Base-by-base conservation (phyloP, 64 coral and sea anemone species). In the Stylophora pistillata region DNA sequence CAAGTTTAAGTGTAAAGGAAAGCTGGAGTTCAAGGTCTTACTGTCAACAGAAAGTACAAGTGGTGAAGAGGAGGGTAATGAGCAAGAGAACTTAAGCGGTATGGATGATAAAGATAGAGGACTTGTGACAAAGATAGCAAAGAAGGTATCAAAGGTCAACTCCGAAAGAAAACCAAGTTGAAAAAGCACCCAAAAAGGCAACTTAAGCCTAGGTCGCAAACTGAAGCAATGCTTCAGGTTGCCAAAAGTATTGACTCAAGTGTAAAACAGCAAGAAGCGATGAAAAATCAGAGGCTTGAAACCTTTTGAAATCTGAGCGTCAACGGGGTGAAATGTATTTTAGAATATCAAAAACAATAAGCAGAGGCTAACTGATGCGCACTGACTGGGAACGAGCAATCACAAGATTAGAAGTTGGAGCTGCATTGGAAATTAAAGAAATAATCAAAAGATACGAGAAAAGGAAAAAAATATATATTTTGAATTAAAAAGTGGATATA, bases 311-410 rank as follows among this genome's bases (percentile, higher is more conserved):
- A 78, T 74, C 90, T 20, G 90, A 92, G 64, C 72, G 47, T 13
- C 70, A 92, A 58, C 56, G 90, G 47, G 82, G 86, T 92, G 74
- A 86, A 85, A 76, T 92, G 74, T 92, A n/a, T 92, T 86, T 92
- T 77, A 14, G 73, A 74, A 66, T 78, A 92, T 78, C 82, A 92
- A 78, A 92, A 31, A 85, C 21, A 86, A 75, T 62, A 92, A 86
- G 90, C 82, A 69, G 74, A 92, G 55, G 82, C 82, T 56, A 86
- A 86, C n/a, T 47, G 37, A 47, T 21, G 5, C 52, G 34, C 16
- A 52, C 16, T 13, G 52, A 34, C 17, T 18, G 34, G 37, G 32
- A 75, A 20, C 17, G 15, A 41, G 52, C 17, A 21, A 0, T 53
- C 3, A 75, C 11, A 10, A 17, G 37, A 75, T 17, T 20, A 21